Evolutionary conservation across 2,888 invertebrate species (phyloP).

Genomic region (Epirrhoe alternata): DNA sequence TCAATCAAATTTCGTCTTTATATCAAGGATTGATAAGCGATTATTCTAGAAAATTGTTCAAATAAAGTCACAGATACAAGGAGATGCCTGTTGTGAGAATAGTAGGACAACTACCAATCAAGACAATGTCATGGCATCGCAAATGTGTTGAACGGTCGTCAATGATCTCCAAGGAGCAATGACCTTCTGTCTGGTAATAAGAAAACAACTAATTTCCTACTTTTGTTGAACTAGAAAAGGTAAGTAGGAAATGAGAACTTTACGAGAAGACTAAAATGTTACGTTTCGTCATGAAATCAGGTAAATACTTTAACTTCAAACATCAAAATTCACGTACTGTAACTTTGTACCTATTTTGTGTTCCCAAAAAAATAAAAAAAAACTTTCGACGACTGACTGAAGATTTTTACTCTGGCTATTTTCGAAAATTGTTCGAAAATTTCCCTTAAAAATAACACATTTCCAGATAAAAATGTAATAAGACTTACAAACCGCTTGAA

Average conservation of each 20-base stretch:
- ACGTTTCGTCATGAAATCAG: background rate
- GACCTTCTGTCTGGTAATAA: constrained; percentile 19
- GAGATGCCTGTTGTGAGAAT: background rate
- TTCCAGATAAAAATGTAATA: background rate
- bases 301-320: too few relatives aligned
- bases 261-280: background rate
- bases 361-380: too few relatives aligned
- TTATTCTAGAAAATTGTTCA: background rate
- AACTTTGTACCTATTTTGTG: too few relatives aligned
- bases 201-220: constrained; percentile 16
- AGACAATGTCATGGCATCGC: background rate
- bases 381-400: too few relatives aligned
- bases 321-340: too few relatives aligned
- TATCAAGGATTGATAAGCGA: too few relatives aligned
- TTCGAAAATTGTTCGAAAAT: too few relatives aligned
- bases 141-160: constrained; percentile 8
- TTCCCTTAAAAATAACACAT: background rate
- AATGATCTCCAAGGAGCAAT: constrained; percentile 18
- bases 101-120: background rate
- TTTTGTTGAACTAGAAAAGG: background rate
- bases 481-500: constrained; percentile 9
- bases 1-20: too few relatives aligned
- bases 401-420: too few relatives aligned
- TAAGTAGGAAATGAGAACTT: background rate
- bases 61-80: background rate